These are phyloP conservation scores for Catalaphyllia jardinei DNA, from an alignment of 64 coral and sea anemone species.

Conservation along the genomic window DNA sequence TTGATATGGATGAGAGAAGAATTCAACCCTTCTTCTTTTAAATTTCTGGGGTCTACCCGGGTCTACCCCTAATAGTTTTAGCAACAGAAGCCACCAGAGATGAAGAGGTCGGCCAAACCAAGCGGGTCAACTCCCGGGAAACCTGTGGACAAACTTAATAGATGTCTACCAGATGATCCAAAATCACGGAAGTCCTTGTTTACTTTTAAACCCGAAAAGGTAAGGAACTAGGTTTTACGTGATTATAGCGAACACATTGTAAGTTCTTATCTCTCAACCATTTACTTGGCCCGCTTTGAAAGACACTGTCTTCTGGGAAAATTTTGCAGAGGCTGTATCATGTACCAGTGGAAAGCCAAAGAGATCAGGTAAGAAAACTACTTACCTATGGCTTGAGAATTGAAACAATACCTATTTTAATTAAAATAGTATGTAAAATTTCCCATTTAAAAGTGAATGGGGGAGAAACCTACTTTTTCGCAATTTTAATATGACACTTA, in stretches of 20 bases:
- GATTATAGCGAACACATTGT: not conserved
- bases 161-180: not conserved
- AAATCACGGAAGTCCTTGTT: constrained; percentile 9
- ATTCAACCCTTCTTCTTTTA: too few relatives aligned
- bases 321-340: constrained; percentile 57
- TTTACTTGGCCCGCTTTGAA: constrained; percentile 33
- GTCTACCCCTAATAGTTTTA: too few relatives aligned
- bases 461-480: too few relatives aligned
- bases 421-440: too few relatives aligned
- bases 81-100: not conserved
- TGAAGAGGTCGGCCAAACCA: constrained; percentile 2
- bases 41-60: too few relatives aligned
- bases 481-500: too few relatives aligned
- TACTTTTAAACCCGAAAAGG: constrained; percentile 14
- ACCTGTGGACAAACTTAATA: constrained; percentile 1
- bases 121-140: constrained; percentile 20
- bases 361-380: constrained; percentile 12
- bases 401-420: not conserved
- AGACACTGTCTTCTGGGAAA: constrained; percentile 41
- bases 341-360: constrained; percentile 32
- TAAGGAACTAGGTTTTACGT: not conserved
- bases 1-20: too few relatives aligned
- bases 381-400: not conserved
- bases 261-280: not conserved
- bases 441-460: too few relatives aligned